Conservation (phyloP, 1,140 invertebrate species). For the Drosophila tani region DNA sequence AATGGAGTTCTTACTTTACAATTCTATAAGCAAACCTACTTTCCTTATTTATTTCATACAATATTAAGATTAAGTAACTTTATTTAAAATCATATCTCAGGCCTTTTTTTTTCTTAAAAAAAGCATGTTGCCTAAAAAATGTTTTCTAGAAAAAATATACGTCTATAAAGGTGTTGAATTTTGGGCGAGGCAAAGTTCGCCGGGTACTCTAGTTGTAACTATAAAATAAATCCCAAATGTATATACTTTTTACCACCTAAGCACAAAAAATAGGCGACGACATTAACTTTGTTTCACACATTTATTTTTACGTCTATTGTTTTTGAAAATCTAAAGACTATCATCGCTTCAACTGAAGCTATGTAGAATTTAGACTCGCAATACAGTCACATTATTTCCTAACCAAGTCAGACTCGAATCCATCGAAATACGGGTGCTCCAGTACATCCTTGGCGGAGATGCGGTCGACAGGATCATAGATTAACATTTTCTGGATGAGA, state of each 20-base stretch:
- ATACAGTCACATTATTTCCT: conserved; percentile 14
- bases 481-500: conserved; percentile 68
- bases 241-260: conserved; percentile 12
- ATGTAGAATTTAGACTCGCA: no score
- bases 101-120: no score
- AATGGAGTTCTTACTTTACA: no score
- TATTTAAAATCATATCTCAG: no score
- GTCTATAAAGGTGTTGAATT: no score
- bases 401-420: conserved; percentile 52
- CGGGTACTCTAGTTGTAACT: neutral
- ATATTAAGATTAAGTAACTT: no score
- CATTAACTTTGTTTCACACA: conserved; percentile 10
- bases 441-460: conserved; percentile 70
- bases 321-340: neutral
- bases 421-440: conserved; percentile 62
- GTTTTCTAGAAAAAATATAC: no score
- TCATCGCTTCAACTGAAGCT: no score
- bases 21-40: neutral
- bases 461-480: conserved; percentile 70
- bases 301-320: conserved; percentile 28
- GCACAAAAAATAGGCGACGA: neutral
- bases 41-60: no score
- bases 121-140: no score
- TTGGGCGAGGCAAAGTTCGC: no score
- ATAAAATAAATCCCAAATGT: conserved; percentile 5